Percentiles rank a stretch among this genome's conserved stretches.
phyloP scores from a whole-genome alignment of 2,113 vertebrate species.

The Cephalopterus ornatus region DNA sequence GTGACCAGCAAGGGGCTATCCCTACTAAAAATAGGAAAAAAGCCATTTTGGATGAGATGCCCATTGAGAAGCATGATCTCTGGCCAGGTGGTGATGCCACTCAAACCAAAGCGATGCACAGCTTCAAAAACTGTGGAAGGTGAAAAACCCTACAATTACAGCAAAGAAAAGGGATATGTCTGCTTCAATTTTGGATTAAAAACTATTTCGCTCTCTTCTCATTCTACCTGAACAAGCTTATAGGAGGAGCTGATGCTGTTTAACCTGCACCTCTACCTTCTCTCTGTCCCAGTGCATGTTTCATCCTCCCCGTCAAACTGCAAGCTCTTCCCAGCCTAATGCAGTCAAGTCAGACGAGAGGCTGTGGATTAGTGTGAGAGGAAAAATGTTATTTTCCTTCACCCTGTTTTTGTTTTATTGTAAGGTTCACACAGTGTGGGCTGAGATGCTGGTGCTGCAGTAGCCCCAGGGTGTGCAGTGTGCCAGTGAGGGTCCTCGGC shows the following conservation, averaged over 20 bases:
- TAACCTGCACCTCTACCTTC: background rate
- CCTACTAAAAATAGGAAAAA: background rate
- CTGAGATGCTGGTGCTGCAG: accelerated
- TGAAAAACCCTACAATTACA: background rate
- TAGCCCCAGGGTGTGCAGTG: accelerated
- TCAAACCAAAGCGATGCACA: background rate
- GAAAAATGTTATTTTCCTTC: background rate
- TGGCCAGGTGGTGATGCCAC: background rate
- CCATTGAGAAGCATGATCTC: accelerated
- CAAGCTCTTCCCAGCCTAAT: background rate
- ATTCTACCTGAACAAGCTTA: background rate
- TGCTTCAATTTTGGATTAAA: background rate
- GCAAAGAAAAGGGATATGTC: background rate
- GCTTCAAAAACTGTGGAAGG: background rate
- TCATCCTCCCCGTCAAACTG: background rate
- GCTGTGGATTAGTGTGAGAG: background rate
- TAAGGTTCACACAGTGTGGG: accelerated
- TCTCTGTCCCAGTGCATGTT: accelerated
- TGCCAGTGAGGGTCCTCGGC: background rate
- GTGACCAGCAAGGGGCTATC: background rate
- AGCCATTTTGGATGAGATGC: background rate
- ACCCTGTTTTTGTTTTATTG: background rate
- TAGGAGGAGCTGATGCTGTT: background rate
- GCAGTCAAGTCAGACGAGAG: background rate
- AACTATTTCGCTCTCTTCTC: background rate